phyloP scores from a whole-genome alignment of 2,113 vertebrate genomes.

The Meleagris gallopavo region DNA sequence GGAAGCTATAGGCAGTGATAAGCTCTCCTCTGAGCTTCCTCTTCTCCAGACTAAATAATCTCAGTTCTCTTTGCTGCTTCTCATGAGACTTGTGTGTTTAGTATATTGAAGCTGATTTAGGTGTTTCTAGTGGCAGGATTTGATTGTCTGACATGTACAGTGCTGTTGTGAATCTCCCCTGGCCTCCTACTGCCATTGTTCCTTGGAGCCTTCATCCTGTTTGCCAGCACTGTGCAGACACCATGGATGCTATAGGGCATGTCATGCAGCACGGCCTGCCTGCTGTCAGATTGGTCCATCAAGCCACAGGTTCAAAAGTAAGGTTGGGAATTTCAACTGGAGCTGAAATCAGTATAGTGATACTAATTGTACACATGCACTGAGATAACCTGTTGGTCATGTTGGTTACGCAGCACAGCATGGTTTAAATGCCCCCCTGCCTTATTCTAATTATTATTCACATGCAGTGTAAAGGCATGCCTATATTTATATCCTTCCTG shows the following conservation, averaged over 20 bases:
- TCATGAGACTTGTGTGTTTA: not conserved
- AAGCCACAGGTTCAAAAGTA: rapidly evolving
- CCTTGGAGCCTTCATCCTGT: not conserved
- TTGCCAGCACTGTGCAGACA: not conserved
- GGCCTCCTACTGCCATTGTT: not conserved
- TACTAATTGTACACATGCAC: not conserved
- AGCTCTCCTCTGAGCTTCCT: too few relatives aligned
- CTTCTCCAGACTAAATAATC: too few relatives aligned
- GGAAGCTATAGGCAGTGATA: too few relatives aligned
- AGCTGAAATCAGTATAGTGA: not conserved
- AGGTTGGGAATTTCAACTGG: not conserved
- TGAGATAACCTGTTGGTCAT: not conserved
- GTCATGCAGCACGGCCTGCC: not conserved
- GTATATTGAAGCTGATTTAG: not conserved
- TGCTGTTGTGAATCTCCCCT: not conserved
- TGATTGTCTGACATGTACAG: rapidly evolving
- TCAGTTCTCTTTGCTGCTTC: too few relatives aligned
- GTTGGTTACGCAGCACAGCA: not conserved
- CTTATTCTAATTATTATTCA: not conserved
- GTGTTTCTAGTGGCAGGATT: not conserved
- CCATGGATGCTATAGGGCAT: not conserved
- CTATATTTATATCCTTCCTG: not conserved
- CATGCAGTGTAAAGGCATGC: not conserved
- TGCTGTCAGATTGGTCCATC: not conserved
- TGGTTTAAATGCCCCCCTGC: not conserved